Conservation (phyloP, 2,113 vertebrate species). For the Climacteris rufus region DNA sequence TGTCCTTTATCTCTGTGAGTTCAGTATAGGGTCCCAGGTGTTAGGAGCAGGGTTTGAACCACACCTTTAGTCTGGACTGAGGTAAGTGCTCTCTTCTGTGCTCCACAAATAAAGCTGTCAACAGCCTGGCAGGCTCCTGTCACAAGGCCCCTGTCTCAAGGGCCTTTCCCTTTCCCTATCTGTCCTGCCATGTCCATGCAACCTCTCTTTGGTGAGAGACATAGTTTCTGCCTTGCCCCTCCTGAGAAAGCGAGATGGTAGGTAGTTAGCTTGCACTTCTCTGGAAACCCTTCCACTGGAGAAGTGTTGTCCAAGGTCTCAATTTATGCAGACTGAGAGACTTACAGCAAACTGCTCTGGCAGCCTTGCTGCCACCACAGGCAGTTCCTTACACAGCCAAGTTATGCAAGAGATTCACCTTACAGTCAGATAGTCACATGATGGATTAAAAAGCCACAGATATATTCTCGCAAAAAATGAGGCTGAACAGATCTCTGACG, state of each 20-base stretch:
- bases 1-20: neutral
- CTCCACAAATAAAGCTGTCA: neutral
- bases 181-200: neutral
- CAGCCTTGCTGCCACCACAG: neutral
- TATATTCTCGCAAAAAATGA: neutral
- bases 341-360: neutral
- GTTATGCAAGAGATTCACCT: neutral
- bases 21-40: neutral
- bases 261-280: accelerated
- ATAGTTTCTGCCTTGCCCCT: neutral
- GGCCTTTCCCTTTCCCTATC: neutral
- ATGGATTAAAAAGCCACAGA: neutral
- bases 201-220: neutral
- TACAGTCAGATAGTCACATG: neutral
- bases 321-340: neutral
- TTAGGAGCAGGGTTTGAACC: neutral
- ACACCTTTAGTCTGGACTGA: neutral
- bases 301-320: neutral
- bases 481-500: neutral
- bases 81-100: neutral
- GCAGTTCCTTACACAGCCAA: neutral
- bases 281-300: neutral
- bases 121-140: neutral
- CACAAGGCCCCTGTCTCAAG: neutral
- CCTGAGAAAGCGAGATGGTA: neutral